A percentile compares a stretch with the other conserved stretches of the same genome.
phyloP scores from a whole-genome alignment of 1,140 invertebrate genomes.

The Colletes gigas region DNA sequence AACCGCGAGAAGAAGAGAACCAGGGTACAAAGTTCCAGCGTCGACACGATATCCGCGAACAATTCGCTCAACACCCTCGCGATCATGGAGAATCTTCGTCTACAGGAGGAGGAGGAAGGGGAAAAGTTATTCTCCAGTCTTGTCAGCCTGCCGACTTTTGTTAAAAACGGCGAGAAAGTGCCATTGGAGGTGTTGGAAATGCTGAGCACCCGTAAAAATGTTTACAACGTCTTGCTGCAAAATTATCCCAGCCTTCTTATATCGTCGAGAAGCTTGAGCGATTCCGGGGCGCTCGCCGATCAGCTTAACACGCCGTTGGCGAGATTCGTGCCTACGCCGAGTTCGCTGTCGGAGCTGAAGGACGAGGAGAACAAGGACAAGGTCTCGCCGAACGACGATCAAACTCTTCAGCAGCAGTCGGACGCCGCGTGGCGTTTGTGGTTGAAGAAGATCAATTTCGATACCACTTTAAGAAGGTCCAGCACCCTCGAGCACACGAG shows the following conservation, averaged over 20 bases:
- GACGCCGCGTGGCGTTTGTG: conserved; percentile 81
- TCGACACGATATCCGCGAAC: conserved; percentile 85
- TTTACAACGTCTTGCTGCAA: conserved; percentile 87
- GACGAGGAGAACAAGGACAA: conserved; percentile 27
- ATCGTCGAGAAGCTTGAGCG: conserved; percentile 87
- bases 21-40: conserved; percentile 84
- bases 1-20: conserved; percentile 83
- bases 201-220: conserved; percentile 86
- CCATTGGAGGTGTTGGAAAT: conserved; percentile 88
- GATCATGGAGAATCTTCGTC: conserved; percentile 69
- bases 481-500: conserved; percentile 76
- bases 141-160: conserved; percentile 91
- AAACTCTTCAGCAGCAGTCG: conserved; percentile 64
- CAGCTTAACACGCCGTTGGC: conserved; percentile 66
- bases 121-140: conserved; percentile 88
- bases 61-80: conserved; percentile 85
- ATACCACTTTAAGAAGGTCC: conserved; percentile 75
- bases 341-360: conserved; percentile 57
- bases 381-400: conserved; percentile 55
- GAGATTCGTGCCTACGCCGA: conserved; percentile 60
- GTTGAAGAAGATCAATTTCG: conserved; percentile 79
- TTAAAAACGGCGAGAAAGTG: conserved; percentile 88
- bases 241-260: conserved; percentile 88
- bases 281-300: conserved; percentile 82
- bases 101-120: conserved; percentile 67